Evolutionary conservation across 2,113 vertebrate genomes (phyloP).

Genomic region (Podarcis muralis): DNA sequence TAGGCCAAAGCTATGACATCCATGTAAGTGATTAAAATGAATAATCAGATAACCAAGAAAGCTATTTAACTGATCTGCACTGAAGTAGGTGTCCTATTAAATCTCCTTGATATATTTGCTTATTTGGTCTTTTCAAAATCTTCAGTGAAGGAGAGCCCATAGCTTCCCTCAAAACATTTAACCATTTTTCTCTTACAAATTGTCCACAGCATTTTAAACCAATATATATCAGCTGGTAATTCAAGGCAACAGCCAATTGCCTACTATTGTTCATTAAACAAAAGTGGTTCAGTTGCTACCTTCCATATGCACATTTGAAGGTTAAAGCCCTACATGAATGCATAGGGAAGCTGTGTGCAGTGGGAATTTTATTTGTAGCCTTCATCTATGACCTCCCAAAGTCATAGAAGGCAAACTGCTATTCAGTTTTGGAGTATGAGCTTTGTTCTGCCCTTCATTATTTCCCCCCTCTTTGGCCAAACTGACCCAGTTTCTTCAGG

Average conservation of each 20-base stretch:
- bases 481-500: neutral
- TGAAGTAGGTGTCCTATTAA: neutral
- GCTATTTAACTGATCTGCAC: neutral
- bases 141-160: neutral
- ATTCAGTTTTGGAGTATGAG: neutral
- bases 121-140: neutral
- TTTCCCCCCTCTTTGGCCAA: neutral
- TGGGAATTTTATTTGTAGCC: neutral
- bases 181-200: neutral
- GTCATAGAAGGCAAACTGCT: neutral
- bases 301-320: neutral
- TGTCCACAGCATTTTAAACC: neutral
- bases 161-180: neutral
- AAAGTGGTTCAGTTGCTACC: neutral
- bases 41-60: neutral
- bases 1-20: neutral
- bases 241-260: neutral
- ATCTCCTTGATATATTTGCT: neutral
- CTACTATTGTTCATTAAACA: neutral
- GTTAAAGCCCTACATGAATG: neutral
- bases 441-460: neutral
- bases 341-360: neutral
- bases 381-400: neutral
- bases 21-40: neutral
- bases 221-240: neutral